Percentiles rank a stretch among this genome's conserved stretches.
These are phyloP conservation scores for Drosophila mayaguana DNA, from an alignment of 2,888 invertebrate genomes.

Conservation along the genomic window DNA sequence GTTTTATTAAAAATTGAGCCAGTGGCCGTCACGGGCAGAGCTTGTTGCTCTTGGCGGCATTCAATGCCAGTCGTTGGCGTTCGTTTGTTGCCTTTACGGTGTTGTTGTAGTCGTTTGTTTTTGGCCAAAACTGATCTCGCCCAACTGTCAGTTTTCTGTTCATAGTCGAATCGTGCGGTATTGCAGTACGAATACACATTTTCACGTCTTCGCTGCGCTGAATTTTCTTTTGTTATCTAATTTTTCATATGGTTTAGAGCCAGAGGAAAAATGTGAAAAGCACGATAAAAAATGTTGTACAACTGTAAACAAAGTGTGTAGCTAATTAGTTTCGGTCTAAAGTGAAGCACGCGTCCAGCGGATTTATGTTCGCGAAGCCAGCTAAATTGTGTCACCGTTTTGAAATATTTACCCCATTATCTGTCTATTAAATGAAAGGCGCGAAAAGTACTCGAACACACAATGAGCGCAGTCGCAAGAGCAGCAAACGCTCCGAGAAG, in stretches of 20 bases:
- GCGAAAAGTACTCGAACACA: constrained; percentile 72
- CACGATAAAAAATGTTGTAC: constrained; percentile 29
- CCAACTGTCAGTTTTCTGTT: constrained; percentile 81
- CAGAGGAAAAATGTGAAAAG: constrained; percentile 1
- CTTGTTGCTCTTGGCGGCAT: constrained; percentile 78
- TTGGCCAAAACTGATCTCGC: constrained; percentile 83
- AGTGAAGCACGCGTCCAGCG: constrained; percentile 21
- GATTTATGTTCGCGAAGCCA: constrained; percentile 8
- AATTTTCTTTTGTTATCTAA: constrained; percentile 60
- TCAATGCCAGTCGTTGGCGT: constrained; percentile 75
- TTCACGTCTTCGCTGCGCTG: constrained; percentile 42
- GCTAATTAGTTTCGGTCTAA: constrained; percentile 21
- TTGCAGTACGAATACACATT: constrained; percentile 48
- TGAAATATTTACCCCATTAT: constrained; percentile 7
- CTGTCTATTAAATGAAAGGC: constrained; percentile 75
- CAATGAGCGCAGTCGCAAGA: constrained; percentile 78
- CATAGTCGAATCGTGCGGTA: constrained; percentile 77
- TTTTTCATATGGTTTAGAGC: constrained; percentile 58
- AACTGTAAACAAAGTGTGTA: constrained; percentile 31
- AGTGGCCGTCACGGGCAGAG: constrained; percentile 63
- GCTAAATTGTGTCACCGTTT: constrained; percentile 27
- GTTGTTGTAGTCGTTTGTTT: constrained; percentile 71
- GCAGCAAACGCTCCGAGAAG: constrained; percentile 76
- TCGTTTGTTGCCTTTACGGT: constrained; percentile 53
- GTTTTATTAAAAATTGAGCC: constrained; percentile 70